Base-by-base conservation (phyloP, 2,888 invertebrate species). In the Thalpophila matura region DNA sequence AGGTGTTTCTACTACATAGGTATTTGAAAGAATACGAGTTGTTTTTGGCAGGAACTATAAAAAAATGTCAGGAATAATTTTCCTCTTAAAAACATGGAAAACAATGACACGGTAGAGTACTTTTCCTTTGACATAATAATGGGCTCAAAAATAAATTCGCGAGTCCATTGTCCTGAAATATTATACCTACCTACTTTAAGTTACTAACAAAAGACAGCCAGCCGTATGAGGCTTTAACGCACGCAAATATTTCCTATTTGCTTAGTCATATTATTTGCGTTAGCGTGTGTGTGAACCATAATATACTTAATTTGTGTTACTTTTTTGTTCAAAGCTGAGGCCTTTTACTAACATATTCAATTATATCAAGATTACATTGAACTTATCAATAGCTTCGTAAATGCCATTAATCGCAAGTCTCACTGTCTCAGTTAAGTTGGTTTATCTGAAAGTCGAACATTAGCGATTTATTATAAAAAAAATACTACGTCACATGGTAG, bases 21-120 rank as follows among this genome's bases (percentile, higher is more conserved):
- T 22, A 2, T 10, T 14, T 24, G n/a, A 57, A 47, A 3, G 5
- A 12, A 26, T 3, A 12, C 12, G n/a, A 12, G 20, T 14, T 24
- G 4, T 67, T 26, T 40, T 22, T 40, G 6, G 10, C 1, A 26
- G n/a, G 27, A 50, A 67, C 47, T 35, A 22, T 40, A 31, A 31
- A 29, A 40, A 42, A 53, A 10, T 16, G 1, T 14, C 26, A 38
- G 7, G 7, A 2, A 14, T 0, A 37, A 12, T 24, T 51, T 38
- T 27, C 9, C 16, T 47, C 10, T 57, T 47, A 37, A 63, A 68
- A 68, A 54, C 22, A 47, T 63, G 57, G 42, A 58, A 68, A 67
- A 74, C 60, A 73, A 74, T 75, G 53, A 45, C 58, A 62, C 62
- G 45, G 20, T 70, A 51, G 22, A 64, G 46, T 65, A 59, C 43